A percentile compares a stretch with the other conserved stretches of the same genome.
Conservation (phyloP, 37 sponge, comb jelly and placozoan genomes). For the Oopsacas minuta region DNA sequence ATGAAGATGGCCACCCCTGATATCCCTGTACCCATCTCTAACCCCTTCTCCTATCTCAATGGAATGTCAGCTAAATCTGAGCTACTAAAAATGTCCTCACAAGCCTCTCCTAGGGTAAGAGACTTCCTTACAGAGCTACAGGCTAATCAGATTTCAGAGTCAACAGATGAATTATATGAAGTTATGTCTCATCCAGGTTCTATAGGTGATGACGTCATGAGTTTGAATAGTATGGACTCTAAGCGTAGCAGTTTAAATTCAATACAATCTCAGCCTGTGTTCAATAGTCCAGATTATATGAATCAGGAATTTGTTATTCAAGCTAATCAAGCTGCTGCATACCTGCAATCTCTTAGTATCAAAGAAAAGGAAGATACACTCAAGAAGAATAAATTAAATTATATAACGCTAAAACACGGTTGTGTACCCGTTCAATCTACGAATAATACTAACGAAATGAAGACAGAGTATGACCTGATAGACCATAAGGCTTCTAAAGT, state of each 20-base stretch:
- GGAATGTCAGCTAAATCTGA: background rate
- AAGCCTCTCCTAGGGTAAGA: background rate
- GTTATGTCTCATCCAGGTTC: conserved; percentile 5
- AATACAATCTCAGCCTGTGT: background rate
- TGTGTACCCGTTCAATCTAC: background rate
- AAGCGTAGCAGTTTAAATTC: conserved; percentile 13
- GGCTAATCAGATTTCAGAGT: background rate
- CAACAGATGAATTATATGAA: background rate
- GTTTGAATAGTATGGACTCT: background rate
- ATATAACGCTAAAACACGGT: background rate
- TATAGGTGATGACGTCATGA: background rate
- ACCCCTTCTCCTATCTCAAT: background rate
- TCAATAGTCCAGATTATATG: background rate
- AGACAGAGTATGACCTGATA: conserved; percentile 16
- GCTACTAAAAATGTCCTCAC: background rate
- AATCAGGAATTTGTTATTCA: conserved; percentile 1
- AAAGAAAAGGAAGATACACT: background rate
- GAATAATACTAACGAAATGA: background rate
- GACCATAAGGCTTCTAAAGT: conserved; percentile 13
- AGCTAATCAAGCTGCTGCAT: background rate
- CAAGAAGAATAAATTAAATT: background rate
- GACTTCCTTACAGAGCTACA: background rate
- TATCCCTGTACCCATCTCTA: background rate
- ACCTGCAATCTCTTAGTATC: background rate
- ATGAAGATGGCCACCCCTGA: background rate